Evolutionary conservation across 2,797 vertebrate species (phyloP).

Genomic region (Pseudopleuronectes americanus): DNA sequence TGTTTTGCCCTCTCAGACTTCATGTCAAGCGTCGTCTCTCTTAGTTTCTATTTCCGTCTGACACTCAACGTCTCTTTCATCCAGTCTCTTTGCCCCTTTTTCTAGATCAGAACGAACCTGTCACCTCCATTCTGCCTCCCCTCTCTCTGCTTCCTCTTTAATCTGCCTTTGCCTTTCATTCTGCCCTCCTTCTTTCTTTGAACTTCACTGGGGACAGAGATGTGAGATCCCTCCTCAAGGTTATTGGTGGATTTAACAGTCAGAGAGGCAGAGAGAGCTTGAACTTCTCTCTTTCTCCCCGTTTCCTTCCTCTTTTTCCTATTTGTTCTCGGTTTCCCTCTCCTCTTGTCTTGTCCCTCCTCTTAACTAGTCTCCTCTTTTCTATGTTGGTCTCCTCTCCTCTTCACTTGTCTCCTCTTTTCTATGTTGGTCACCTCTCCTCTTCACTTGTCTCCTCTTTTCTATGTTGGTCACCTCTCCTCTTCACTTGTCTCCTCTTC

Average conservation of each 20-base stretch:
- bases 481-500: too few species aligned
- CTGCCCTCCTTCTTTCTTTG: constrained; percentile 16
- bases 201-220: constrained; percentile 40
- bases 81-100: constrained; percentile 25
- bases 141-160: constrained; percentile 12
- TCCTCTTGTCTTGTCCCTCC: not conserved
- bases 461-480: too few species aligned
- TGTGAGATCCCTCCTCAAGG: not conserved
- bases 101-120: constrained; percentile 40
- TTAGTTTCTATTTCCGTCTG: constrained; percentile 50
- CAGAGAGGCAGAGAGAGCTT: constrained; percentile 3
- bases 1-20: constrained; percentile 43
- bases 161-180: constrained; percentile 29
- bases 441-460: too few species aligned
- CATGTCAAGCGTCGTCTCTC: constrained; percentile 36
- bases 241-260: constrained; percentile 36
- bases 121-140: constrained; percentile 36
- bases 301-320: not conserved
- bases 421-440: too few species aligned
- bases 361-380: too few species aligned
- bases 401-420: too few species aligned
- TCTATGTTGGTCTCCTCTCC: too few species aligned
- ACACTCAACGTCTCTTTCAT: constrained; percentile 50
- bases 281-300: not conserved
- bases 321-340: not conserved